A percentile compares a stretch with the other conserved stretches of the same genome.
Evolutionary conservation across 2,113 vertebrate species (phyloP).

Genomic region (Terrapene triunguis): DNA sequence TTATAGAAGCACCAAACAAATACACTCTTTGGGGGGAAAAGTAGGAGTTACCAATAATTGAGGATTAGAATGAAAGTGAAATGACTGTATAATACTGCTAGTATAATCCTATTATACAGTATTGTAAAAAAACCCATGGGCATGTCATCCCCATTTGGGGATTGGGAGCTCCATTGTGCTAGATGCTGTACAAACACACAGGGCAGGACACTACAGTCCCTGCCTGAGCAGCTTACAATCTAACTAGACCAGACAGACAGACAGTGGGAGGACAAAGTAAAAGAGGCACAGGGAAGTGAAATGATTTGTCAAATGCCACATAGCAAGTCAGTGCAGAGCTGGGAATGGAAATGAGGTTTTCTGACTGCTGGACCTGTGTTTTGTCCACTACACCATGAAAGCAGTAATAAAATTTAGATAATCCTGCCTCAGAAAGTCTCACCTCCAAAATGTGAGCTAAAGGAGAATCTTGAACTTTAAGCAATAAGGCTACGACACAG

Average conservation of each 20-base stretch:
- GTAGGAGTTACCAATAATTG: background rate
- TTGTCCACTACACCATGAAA: background rate
- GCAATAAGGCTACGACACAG: background rate
- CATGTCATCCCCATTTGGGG: background rate
- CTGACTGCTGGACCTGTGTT: background rate
- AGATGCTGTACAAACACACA: background rate
- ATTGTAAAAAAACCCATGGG: no score
- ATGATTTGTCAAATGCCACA: background rate
- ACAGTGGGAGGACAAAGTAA: background rate
- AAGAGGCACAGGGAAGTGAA: background rate
- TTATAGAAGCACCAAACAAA: background rate
- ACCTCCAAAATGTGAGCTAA: background rate
- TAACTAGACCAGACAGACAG: background rate
- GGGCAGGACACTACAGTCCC: background rate
- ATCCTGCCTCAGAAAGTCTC: background rate
- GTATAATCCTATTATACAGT: background rate
- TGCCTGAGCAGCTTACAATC: background rate
- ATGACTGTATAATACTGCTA: background rate
- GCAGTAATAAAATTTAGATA: background rate
- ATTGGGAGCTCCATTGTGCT: accelerated
- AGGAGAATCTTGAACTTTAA: background rate
- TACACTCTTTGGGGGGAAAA: background rate
- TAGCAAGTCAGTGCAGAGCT: background rate
- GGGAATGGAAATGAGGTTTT: background rate
- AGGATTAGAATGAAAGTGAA: background rate